A percentile compares a stretch with the other conserved stretches of the same genome.
phyloP scores from a whole-genome alignment of 2,797 vertebrate genomes.

The Parauchenoglanis punctatus region DNA sequence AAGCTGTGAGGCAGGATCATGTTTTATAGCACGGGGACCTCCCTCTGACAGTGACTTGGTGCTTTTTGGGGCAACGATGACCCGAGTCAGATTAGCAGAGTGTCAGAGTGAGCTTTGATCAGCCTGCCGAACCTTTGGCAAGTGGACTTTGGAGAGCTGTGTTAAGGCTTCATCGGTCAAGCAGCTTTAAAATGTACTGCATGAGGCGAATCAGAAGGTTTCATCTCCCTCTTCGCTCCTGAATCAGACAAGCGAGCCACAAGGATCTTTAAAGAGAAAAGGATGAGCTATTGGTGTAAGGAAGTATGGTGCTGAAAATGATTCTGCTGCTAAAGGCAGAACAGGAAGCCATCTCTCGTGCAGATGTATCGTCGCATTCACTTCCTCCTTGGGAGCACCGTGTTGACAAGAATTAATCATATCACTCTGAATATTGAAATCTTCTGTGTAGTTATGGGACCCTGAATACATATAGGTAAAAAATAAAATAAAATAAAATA shows the following conservation, averaged over 20 bases:
- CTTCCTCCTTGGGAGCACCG: constrained; percentile 25
- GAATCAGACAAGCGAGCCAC: constrained; percentile 5
- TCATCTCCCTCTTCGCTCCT: constrained; percentile 23
- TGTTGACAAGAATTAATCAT: constrained; percentile 33
- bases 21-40: constrained; percentile 39
- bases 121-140: constrained; percentile 22
- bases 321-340: constrained; percentile 31
- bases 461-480: constrained; percentile 5
- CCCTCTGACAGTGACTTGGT: constrained; percentile 62
- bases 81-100: constrained; percentile 38
- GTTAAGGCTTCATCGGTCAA: constrained; percentile 33
- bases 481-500: neutral
- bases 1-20: constrained; percentile 39
- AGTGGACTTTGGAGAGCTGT: constrained; percentile 35
- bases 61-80: constrained; percentile 59
- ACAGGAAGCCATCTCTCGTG: constrained; percentile 33
- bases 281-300: constrained; percentile 29
- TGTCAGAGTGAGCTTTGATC: constrained; percentile 43
- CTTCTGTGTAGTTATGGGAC: constrained; percentile 24
- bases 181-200: constrained; percentile 16
- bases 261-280: constrained; percentile 41
- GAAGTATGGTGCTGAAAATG: neutral
- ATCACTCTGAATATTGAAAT: constrained; percentile 31
- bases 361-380: constrained; percentile 41
- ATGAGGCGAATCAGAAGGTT: constrained; percentile 7